Evolutionary conservation across 2,888 invertebrate species (phyloP).

Genomic region (Nebria salina): DNA sequence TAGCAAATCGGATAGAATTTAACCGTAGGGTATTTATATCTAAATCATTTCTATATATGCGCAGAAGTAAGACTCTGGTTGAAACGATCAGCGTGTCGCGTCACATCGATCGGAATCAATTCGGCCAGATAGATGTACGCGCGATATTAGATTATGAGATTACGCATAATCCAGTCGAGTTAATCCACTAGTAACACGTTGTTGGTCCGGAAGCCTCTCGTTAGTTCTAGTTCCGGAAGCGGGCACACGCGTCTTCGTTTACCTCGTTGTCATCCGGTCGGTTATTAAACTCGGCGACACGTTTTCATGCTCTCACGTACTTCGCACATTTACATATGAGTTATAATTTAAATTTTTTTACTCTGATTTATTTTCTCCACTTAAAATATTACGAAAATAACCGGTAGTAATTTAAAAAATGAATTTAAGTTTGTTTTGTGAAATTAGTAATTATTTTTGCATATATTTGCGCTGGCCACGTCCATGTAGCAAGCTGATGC

Average conservation of each 20-base stretch:
- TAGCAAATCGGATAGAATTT: not conserved
- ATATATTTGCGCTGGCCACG: conserved; percentile 21
- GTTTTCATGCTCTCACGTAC: not conserved
- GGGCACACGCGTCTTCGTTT: not conserved
- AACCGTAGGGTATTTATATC: not conserved
- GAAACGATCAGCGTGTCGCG: conserved; percentile 20
- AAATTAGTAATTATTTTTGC: conserved; percentile 21
- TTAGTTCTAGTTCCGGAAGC: conserved; percentile 26
- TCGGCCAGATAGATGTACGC: conserved; percentile 40
- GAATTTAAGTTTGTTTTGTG: conserved; percentile 22
- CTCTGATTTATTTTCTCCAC: not conserved
- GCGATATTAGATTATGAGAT: conserved; percentile 43
- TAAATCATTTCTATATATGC: not conserved
- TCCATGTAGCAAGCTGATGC: conserved; percentile 17
- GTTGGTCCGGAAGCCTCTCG: conserved; percentile 30
- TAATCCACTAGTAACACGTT: conserved; percentile 42
- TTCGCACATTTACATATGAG: not conserved
- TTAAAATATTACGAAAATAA: not conserved
- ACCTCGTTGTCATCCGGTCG: not conserved
- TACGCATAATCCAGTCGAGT: conserved; percentile 41
- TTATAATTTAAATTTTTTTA: not conserved
- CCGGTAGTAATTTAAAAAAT: conserved; percentile 11
- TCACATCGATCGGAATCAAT: conserved; percentile 41
- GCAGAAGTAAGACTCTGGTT: conserved; percentile 21
- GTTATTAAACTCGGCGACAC: not conserved